These are phyloP conservation scores for Hydrochoerus hydrochaeris DNA, from an alignment of 2,113 vertebrate genomes.

Conservation along the genomic window DNA sequence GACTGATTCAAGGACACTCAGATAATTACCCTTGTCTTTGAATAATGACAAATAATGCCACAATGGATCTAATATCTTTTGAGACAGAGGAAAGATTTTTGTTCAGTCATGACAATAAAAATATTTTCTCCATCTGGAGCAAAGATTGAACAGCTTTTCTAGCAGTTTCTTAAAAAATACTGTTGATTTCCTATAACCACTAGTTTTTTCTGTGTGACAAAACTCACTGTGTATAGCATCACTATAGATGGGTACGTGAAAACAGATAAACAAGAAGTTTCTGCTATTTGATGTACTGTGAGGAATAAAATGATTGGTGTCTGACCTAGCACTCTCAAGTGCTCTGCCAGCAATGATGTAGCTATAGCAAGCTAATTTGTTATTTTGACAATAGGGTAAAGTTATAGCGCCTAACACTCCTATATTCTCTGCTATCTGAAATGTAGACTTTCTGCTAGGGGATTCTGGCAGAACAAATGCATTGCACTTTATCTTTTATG, in stretches of 20 bases:
- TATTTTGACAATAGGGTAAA: not conserved
- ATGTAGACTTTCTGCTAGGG: too few species aligned
- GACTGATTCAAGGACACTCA: not conserved
- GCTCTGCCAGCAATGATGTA: not conserved
- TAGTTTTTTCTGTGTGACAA: not conserved
- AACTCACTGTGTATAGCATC: not conserved
- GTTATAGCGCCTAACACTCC: not conserved
- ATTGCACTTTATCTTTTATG: not conserved
- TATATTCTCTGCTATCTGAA: not conserved
- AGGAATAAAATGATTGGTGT: not conserved
- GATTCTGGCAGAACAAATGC: not conserved
- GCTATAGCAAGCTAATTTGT: not conserved
- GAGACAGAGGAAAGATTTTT: not conserved
- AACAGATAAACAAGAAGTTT: not conserved
- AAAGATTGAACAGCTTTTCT: not conserved
- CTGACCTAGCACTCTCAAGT: not conserved
- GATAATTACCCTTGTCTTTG: not conserved
- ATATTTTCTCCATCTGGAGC: not conserved
- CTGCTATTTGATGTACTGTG: not conserved
- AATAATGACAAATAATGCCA: not conserved
- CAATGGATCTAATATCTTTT: not conserved
- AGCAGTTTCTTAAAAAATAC: not conserved
- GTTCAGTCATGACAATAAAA: not conserved
- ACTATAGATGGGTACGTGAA: too few species aligned
- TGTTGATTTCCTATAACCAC: rapidly evolving